Base-by-base conservation (phyloP, 2,113 vertebrate species). In the Elephas maximus region DNA sequence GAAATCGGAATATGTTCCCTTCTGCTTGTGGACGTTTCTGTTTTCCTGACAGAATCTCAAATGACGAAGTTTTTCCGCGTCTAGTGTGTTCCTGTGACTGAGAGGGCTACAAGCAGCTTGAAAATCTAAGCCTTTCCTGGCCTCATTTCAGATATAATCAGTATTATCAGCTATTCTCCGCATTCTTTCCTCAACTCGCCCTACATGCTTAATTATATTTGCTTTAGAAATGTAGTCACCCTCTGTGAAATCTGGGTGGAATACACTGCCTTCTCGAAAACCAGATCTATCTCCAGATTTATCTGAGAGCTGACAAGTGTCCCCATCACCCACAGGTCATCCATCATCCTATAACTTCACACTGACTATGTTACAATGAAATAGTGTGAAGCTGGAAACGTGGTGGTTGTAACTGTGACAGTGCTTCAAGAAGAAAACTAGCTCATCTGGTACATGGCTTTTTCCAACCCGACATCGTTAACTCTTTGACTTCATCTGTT, bases 401-500 rank as follows among this genome's bases (percentile, higher is more conserved):
- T 80, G 94, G 74, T 15, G 0, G 8, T 86, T 0, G 0, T 74
- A 26, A 30, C 41, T 26, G 41, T 91, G 79, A 95, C 20, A 17
- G 84, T 17, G 24, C 69, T 82, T 94, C 87, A 26, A 10, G 48
- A 82, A 92, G 83, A 41, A n/a, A 26, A 79, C 82, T 81, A 95
- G 85, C 63, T 18, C 15, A 41, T 62, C 41, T 0, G 71, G 44
- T 45, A 90, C 30, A 11, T 67, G 96, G 28, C 73, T 97, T 82
- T 97, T 94, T 85, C 95, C 85, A 48, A 0, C 14, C 0, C 81
- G 6, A 41, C 84, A 63, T 97, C 92, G 92, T 96, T 97, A 97
- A 88, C 90, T 88, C 60, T 93, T 94, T 96, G 97, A 86, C 91
- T 92, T 96, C 92, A 9, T 89, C 93, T 79, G 6, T 23, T 94